A percentile compares a stretch with the other conserved stretches of the same genome.
phyloP scores from a whole-genome alignment of 2,888 invertebrate species.

The Oxycera nigricornis region DNA sequence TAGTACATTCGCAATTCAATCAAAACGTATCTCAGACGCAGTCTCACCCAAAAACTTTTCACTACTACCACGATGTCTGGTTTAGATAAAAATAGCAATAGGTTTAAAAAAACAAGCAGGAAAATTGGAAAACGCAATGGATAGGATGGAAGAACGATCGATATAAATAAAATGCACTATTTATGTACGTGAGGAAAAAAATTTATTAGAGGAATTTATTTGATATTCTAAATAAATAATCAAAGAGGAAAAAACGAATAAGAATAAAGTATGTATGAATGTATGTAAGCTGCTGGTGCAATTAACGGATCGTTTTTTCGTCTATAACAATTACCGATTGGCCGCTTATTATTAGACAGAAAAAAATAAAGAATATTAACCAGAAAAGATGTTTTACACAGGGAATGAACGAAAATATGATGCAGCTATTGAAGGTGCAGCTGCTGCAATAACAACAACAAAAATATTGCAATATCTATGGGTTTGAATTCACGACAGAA shows the following conservation, averaged over 20 bases:
- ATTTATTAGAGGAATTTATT: slow-evolving; percentile 26
- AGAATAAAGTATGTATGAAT: slow-evolving; percentile 2
- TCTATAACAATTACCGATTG: background rate
- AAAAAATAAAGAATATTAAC: background rate
- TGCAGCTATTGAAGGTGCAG: background rate
- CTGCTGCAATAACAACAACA: background rate
- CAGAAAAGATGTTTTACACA: background rate
- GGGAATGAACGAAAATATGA: background rate
- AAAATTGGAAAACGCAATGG: background rate
- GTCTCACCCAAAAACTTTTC: background rate
- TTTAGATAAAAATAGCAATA: background rate
- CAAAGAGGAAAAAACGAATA: slow-evolving; percentile 29
- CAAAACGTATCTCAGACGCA: background rate
- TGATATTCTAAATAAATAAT: slow-evolving; percentile 17
- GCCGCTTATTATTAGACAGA: background rate
- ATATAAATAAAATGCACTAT: slow-evolving; percentile 34
- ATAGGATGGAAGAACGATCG: slow-evolving; percentile 1
- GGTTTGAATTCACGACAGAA: background rate
- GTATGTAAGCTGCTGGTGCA: background rate
- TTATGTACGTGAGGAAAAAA: slow-evolving; percentile 38
- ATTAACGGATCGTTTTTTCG: slow-evolving; percentile 2
- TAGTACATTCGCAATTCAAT: background rate
- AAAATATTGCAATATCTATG: background rate
- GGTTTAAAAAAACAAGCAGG: background rate
- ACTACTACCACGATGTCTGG: background rate